These are phyloP conservation scores for Brienomyrus longianalis DNA, from an alignment of 2,113 vertebrate genomes.

Conservation along the genomic window DNA sequence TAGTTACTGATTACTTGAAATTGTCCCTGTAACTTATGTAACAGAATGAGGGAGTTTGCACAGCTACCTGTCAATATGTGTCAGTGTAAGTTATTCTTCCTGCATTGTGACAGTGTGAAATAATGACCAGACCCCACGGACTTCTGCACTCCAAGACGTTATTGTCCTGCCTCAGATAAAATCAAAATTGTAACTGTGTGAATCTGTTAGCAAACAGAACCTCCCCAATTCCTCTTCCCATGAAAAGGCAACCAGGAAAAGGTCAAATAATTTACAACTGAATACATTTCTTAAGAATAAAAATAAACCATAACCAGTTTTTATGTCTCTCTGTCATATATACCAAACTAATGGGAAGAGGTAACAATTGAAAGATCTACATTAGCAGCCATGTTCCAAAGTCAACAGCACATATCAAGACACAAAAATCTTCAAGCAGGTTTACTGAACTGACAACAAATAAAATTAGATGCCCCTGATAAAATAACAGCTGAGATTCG, in stretches of 20 bases:
- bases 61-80: neutral
- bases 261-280: neutral
- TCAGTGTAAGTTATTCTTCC: neutral
- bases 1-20: neutral
- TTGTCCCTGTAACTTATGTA: neutral
- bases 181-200: neutral
- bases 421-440: no score
- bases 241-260: no score
- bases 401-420: neutral
- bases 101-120: neutral
- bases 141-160: neutral
- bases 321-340: no score
- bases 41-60: neutral
- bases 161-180: neutral
- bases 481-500: no score
- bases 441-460: no score
- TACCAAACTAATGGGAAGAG: no score
- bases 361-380: no score
- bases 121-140: no score
- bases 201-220: neutral
- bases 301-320: neutral
- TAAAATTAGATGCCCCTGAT: no score
- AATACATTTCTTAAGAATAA: neutral
- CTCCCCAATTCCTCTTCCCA: neutral
- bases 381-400: neutral